A percentile compares a stretch with the other conserved stretches of the same genome.
Evolutionary conservation across 1,140 invertebrate species (phyloP).

Genomic region (Pygmarrhopalites habei): DNA sequence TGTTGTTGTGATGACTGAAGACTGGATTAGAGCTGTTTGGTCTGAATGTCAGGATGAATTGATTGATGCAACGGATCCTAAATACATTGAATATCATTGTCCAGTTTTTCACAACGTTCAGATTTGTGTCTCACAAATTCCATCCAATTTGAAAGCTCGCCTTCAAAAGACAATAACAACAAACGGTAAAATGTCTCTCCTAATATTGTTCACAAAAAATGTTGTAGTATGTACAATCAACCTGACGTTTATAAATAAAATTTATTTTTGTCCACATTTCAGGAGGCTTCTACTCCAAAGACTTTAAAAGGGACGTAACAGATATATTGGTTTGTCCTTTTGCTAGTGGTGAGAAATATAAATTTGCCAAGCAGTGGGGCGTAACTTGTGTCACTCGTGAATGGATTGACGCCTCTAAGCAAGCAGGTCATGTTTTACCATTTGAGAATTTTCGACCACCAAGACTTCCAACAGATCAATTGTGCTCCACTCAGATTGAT

Average conservation of each 20-base stretch:
- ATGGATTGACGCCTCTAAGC: slow-evolving; percentile 72
- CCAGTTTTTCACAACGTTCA: slow-evolving; percentile 71
- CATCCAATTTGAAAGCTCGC: slow-evolving; percentile 57
- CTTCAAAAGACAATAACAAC: too few relatives aligned
- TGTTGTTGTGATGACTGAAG: too few relatives aligned
- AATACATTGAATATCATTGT: slow-evolving; percentile 60
- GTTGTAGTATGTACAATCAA: too few relatives aligned
- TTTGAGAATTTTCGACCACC: slow-evolving; percentile 55
- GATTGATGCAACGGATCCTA: slow-evolving; percentile 54
- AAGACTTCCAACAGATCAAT: too few relatives aligned
- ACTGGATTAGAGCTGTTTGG: slow-evolving; percentile 77
- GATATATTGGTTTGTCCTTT: slow-evolving; percentile 50
- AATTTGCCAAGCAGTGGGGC: slow-evolving; percentile 64
- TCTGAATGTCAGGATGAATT: slow-evolving; percentile 54
- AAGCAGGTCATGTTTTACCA: slow-evolving; percentile 63
- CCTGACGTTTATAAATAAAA: too few relatives aligned
- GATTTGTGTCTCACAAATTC: slow-evolving; percentile 69
- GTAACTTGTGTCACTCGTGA: slow-evolving; percentile 61
- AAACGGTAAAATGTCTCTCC: too few relatives aligned
- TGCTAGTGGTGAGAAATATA: slow-evolving; percentile 70
- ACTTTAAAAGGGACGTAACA: slow-evolving; percentile 45
- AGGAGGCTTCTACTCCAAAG: too few relatives aligned
- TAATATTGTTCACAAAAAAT: too few relatives aligned
- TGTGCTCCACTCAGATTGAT: too few relatives aligned
- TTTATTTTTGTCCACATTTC: slow-evolving; percentile 57